Percentiles rank a stretch among this genome's conserved stretches.
Conservation (phyloP, 2,888 invertebrate genomes). For the Oscheius sp. region DNA sequence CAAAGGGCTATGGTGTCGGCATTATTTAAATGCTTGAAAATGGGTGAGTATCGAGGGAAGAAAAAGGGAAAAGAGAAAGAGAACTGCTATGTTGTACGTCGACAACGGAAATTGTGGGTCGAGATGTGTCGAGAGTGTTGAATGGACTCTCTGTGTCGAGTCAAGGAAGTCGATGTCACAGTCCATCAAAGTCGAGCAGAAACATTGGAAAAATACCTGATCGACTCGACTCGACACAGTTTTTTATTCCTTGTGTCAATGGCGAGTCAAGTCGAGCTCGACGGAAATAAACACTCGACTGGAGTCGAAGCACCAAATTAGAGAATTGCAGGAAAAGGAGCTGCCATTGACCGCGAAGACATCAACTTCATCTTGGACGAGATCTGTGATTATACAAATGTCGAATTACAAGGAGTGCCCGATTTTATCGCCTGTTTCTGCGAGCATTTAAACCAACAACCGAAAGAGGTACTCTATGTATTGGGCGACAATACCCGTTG, state of each 20-base stretch:
- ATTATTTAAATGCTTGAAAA: slow-evolving; percentile 6
- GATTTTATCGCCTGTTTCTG: slow-evolving; percentile 44
- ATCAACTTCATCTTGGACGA: slow-evolving; percentile 38
- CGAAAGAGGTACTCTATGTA: neutral
- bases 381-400: slow-evolving; percentile 38
- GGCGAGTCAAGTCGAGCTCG: no score
- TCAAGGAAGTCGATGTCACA: no score
- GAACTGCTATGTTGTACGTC: no score
- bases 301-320: no score
- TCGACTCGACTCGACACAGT: no score
- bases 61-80: neutral
- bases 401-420: slow-evolving; percentile 45
- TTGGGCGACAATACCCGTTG: neutral
- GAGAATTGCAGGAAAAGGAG: slow-evolving; percentile 24
- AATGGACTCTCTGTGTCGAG: no score
- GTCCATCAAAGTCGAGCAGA: no score
- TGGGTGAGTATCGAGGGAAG: slow-evolving; percentile 4
- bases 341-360: slow-evolving; percentile 37
- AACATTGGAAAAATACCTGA: no score
- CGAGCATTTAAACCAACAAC: slow-evolving; percentile 35
- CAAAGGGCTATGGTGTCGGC: slow-evolving; percentile 19
- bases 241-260: no score
- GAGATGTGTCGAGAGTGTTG: no score
- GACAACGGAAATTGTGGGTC: no score
- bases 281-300: no score